Percentiles rank a stretch among this genome's conserved stretches.
phyloP scores from a whole-genome alignment of 1,140 invertebrate genomes.

The Drosophila biarmipes region DNA sequence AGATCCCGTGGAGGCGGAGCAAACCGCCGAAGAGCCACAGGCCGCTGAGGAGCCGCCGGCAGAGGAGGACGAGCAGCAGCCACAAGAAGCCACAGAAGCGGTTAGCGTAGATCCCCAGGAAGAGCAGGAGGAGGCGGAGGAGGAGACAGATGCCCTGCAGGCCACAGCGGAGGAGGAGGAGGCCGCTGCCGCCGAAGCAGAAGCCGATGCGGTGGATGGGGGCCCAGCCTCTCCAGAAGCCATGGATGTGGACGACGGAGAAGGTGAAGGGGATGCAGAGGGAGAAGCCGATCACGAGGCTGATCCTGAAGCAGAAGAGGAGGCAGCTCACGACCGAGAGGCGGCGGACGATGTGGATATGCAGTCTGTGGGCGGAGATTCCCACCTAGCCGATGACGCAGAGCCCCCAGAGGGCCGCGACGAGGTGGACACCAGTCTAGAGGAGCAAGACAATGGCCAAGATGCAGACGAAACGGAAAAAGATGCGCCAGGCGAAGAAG shows the following conservation, averaged over 20 bases:
- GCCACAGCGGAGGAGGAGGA: conserved; percentile 55
- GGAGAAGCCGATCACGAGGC: conserved; percentile 7
- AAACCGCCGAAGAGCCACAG: conserved; percentile 27
- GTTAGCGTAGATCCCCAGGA: conserved; percentile 47
- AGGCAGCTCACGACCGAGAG: conserved; percentile 6
- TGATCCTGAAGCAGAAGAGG: conserved; percentile 23
- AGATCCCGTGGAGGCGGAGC: conserved; percentile 18
- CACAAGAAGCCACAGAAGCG: conserved; percentile 9
- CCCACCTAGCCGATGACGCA: conserved; percentile 36
- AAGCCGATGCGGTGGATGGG: conserved; percentile 82
- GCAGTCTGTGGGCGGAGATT: conserved; percentile 62
- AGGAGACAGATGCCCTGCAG: conserved; percentile 62
- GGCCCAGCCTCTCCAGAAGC: conserved; percentile 76
- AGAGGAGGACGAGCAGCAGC: conserved; percentile 44
- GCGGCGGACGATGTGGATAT: conserved; percentile 62
- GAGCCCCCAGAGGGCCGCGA: conserved; percentile 54
- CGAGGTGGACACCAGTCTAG: conserved; percentile 60
- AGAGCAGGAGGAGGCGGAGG: conserved; percentile 46
- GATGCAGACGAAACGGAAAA: conserved; percentile 48
- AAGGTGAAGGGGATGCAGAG: conserved; percentile 24
- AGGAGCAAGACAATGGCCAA: conserved; percentile 41
- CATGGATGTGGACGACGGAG: conserved; percentile 78
- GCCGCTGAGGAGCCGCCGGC: conserved; percentile 9
- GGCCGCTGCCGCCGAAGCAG: conserved; percentile 44
- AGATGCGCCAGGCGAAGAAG: conserved; percentile 23